Base-by-base conservation (phyloP, 2,113 vertebrate species). In the Pseudorasbora parva region DNA sequence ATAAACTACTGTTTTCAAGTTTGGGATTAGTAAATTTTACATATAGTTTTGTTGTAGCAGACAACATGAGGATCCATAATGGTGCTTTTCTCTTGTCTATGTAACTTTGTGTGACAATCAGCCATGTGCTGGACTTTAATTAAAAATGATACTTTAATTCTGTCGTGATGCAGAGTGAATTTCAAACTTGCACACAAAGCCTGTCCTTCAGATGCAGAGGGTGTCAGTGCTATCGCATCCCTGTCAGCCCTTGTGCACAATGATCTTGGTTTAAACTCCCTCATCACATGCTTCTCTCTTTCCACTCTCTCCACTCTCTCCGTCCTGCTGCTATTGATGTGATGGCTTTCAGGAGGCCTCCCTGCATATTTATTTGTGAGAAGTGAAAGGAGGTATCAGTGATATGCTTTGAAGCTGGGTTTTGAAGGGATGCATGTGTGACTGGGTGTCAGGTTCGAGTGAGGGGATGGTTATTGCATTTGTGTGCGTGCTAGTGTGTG, bases 341-440 rank as follows among this genome's bases (percentile, higher is more conserved):
- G 79, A 81, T 54, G 79, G 25, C 10, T 69, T 62, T 6, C 47
- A 69, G 79, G 17, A 81, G 64, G 25, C 19, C 64, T 51, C 47
- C 7, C 62, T 81, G 79, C 79, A 81, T 81, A 81, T 69, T 81
- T 81, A 81, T 81, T 54, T 81, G 60, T 69, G 79, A 51, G 62
- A 47, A 69, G 47, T 81, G 79, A 81, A 56, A 81, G 79, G 25
- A 56, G 21, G 74, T 66, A 68, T 54, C 57, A 23, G 73, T 78
- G 82, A 47, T 56, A 45, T 14, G 79, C 64, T 81, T 81, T 81
- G 79, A 81, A 71, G 79, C 59, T 17, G 27, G 17, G 47, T 62
- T 76, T 72, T 83, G 41, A 76, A 76, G 62, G 27, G 8, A 68
- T 69, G 74, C 37, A 68, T 84, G 82, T 69, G 49, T 84, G 81